phyloP scores from a whole-genome alignment of 2,113 vertebrate species.

The Probosciger aterrimus region DNA sequence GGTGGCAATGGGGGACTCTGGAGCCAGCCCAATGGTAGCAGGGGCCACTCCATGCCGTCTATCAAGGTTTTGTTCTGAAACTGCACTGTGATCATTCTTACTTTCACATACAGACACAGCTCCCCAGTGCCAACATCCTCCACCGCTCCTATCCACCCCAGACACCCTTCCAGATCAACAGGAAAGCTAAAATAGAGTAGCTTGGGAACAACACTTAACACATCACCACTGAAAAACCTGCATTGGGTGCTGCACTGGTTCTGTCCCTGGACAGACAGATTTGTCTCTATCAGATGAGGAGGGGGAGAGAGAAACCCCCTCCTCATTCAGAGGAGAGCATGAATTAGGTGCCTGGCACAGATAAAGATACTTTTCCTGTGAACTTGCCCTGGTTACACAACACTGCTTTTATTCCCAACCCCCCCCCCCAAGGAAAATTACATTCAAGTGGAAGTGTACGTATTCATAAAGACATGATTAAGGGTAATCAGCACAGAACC shows the following conservation, averaged over 20 bases:
- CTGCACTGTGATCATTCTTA: accelerated
- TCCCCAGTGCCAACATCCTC: accelerated
- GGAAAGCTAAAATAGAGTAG: background rate
- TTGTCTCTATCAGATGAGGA: background rate
- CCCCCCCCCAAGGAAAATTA: background rate
- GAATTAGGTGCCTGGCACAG: background rate
- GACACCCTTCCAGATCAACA: background rate
- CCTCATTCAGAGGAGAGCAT: background rate
- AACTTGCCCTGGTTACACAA: background rate
- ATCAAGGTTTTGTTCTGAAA: accelerated
- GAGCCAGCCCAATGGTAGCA: background rate
- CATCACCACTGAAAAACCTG: accelerated
- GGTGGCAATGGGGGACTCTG: background rate
- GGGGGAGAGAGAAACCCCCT: background rate
- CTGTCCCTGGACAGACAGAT: background rate
- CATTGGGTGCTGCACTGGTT: background rate
- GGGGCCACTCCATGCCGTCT: background rate
- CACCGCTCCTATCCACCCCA: background rate
- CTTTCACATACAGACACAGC: background rate
- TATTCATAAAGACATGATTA: background rate
- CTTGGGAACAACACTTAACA: accelerated
- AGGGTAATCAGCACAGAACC: background rate
- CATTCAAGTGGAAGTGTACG: accelerated
- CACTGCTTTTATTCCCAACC: background rate
- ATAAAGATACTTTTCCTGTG: background rate